Evolutionary conservation across 2,113 vertebrate genomes (phyloP), one percentile per base, ranked within the genome.

Genomic region (Copsychus sechellarum): DNA sequence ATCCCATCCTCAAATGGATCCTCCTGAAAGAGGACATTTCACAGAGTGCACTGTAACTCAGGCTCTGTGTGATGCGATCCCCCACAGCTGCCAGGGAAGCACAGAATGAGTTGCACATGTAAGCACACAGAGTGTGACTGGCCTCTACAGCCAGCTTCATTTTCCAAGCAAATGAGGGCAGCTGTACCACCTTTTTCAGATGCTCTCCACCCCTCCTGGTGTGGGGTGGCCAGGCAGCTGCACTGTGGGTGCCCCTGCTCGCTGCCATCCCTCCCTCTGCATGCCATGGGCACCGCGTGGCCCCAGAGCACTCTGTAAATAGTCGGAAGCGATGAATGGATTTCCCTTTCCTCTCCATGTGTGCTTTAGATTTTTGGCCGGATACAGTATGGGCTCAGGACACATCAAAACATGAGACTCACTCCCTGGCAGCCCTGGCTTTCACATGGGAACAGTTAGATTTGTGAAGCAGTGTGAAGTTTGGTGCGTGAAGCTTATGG

Each of bases 281-380:
- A 24, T 3, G 18, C 86, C 36, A 3, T 8, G 53, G 93, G 94
- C 83, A 94, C 88, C 0, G 7, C 0, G 0, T 2, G 2, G 94
- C 91, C 74, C 56, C 12, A 5, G 86, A 95, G 90, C 4, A 6
- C n/a, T 6, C 56, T 78, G 70, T 96, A 96, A 97, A 97, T 96
- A 95, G 96, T 91, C 92, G 95, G 95, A 97, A 97, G 18, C 16
- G 91, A 95, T 97, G 96, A 97, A 97, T 95, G 69, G 76, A 90
- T 97, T 97, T 97, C 95, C 96, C 57, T 43, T 97, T 97, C 97
- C 97, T 96, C 38, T 86, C 94, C 87, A 86, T 95, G 91, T 95
- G 96, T 95, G 74, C 93, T 96, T 96, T 97, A 96, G 96, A 96
- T 96, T 95, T 94, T 90, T 73, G 90, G 61, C 90, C 78, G 95